These are phyloP conservation scores for Habrosyne pyritoides DNA, from an alignment of 2,888 invertebrate species.

Conservation along the genomic window DNA sequence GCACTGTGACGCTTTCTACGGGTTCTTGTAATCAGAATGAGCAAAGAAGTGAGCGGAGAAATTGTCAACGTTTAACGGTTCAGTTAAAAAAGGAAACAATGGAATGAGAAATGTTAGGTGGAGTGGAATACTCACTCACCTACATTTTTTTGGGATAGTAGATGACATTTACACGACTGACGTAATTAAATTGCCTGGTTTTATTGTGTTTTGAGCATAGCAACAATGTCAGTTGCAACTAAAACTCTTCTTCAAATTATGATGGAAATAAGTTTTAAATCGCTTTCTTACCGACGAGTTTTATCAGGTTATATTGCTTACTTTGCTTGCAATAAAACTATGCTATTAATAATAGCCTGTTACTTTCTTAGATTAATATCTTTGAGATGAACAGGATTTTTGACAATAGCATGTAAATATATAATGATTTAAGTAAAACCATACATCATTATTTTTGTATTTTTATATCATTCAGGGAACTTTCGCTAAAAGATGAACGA, in stretches of 20 bases:
- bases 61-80: constrained; percentile 69
- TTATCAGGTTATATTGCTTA: neutral
- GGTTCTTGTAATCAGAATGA: constrained; percentile 68
- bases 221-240: neutral
- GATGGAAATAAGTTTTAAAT: neutral
- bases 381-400: neutral
- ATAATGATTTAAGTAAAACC: neutral
- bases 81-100: constrained; percentile 59
- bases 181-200: neutral
- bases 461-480: too few species aligned
- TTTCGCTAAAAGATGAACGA: neutral
- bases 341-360: neutral
- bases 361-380: neutral
- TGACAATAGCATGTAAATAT: neutral
- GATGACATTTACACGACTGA: neutral
- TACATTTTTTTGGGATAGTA: constrained; percentile 8
- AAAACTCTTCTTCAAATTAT: neutral
- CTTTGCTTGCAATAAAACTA: neutral
- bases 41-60: constrained; percentile 76
- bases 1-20: constrained; percentile 73
- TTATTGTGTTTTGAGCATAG: neutral
- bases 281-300: neutral
- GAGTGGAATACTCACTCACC: constrained; percentile 31
- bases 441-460: too few species aligned
- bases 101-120: constrained; percentile 41